These are phyloP conservation scores for Aphaenogaster floridana DNA, from an alignment of 1,140 invertebrate genomes.

Conservation along the genomic window DNA sequence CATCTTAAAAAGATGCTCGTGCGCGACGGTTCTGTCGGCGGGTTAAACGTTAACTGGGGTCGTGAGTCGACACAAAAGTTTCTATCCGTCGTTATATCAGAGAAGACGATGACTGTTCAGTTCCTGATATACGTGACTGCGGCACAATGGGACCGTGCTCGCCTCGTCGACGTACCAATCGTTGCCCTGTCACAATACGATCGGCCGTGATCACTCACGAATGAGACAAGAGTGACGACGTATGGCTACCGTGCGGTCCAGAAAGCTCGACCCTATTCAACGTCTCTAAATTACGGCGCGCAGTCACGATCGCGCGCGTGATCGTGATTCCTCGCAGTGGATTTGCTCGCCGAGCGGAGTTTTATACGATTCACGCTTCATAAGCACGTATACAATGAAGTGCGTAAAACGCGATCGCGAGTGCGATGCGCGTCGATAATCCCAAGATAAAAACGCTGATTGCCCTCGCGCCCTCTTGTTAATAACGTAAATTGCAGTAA, in stretches of 20 bases:
- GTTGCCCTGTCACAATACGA: slow-evolving; percentile 77
- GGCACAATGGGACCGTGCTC: slow-evolving; percentile 74
- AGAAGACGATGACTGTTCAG: slow-evolving; percentile 74
- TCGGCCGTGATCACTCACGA: slow-evolving; percentile 77
- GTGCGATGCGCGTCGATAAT: slow-evolving; percentile 15
- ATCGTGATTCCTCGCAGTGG: slow-evolving; percentile 72
- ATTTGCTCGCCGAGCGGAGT: slow-evolving; percentile 44
- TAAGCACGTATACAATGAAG: slow-evolving; percentile 44
- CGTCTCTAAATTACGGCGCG: slow-evolving; percentile 63
- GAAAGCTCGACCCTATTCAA: slow-evolving; percentile 71
- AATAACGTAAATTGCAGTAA: background rate
- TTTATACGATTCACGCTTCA: slow-evolving; percentile 62
- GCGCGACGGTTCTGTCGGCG: slow-evolving; percentile 47
- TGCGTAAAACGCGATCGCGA: slow-evolving; percentile 25
- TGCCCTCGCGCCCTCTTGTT: background rate
- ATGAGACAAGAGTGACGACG: slow-evolving; percentile 73
- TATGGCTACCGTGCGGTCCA: slow-evolving; percentile 68
- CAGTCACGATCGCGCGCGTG: slow-evolving; percentile 75
- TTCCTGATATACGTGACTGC: slow-evolving; percentile 77
- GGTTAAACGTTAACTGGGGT: slow-evolving; percentile 65
- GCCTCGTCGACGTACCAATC: slow-evolving; percentile 77
- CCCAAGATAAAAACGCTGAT: slow-evolving; percentile 2
- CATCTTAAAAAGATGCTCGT: slow-evolving; percentile 52
- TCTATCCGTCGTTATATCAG: slow-evolving; percentile 67
- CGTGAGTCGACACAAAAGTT: slow-evolving; percentile 77